A percentile compares a stretch with the other conserved stretches of the same genome.
These are phyloP conservation scores for Nomada ruficornis DNA, from an alignment of 2,888 invertebrate genomes.

Conservation along the genomic window DNA sequence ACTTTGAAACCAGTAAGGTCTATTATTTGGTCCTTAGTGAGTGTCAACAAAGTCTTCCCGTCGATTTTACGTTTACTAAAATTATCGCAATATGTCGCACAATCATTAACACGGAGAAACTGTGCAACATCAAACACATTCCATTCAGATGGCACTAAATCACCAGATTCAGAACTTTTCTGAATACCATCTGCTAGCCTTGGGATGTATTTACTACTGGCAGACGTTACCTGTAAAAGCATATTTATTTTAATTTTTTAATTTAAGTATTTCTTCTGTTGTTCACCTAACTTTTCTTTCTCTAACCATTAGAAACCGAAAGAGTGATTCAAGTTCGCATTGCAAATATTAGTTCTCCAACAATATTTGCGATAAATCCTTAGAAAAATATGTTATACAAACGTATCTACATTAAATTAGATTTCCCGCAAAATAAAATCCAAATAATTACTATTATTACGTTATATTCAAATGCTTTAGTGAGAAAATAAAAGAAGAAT, in stretches of 20 bases:
- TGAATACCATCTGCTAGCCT: constrained; percentile 85
- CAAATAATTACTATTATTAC: not conserved
- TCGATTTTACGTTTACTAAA: constrained; percentile 89
- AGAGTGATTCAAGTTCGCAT: not conserved
- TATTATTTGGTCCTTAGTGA: constrained; percentile 96
- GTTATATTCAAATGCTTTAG: not conserved
- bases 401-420: not conserved
- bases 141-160: constrained; percentile 90
- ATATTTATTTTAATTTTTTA: constrained; percentile 39
- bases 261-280: not conserved
- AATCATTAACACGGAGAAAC: constrained; percentile 95
- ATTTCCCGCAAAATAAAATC: not conserved
- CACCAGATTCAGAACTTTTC: constrained; percentile 85
- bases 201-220: constrained; percentile 86
- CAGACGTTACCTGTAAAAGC: constrained; percentile 83
- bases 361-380: not conserved
- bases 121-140: constrained; percentile 94
- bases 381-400: too few species aligned
- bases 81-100: constrained; percentile 87
- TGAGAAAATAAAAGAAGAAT: not conserved
- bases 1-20: constrained; percentile 96
- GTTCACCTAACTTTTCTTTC: not conserved
- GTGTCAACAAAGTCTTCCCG: constrained; percentile 91
- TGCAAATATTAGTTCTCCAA: not conserved
- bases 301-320: not conserved